A percentile compares a stretch with the other conserved stretches of the same genome.
phyloP scores from a whole-genome alignment of 2,797 vertebrate genomes.

The Anguilla megastoma region DNA sequence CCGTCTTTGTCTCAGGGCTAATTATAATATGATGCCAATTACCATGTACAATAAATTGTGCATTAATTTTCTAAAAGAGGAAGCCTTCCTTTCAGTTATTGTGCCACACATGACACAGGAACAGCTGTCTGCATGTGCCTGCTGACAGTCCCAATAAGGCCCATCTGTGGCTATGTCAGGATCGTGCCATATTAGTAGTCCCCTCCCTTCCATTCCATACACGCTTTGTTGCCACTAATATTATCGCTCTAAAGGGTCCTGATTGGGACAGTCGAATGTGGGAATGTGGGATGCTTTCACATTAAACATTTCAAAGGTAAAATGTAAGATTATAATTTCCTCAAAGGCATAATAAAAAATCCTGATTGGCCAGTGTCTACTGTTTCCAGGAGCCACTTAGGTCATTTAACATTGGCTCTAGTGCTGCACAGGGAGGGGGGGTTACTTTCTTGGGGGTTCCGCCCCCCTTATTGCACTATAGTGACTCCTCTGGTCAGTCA shows the following conservation, averaged over 20 bases:
- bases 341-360: background rate
- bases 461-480: background rate
- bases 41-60: slow-evolving; percentile 58
- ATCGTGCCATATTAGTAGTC: background rate
- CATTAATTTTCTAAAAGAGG: slow-evolving; percentile 62
- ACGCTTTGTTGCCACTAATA: background rate
- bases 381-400: background rate
- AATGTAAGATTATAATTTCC: background rate
- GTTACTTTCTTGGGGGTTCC: background rate
- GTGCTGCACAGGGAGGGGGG: background rate
- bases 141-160: slow-evolving; percentile 55
- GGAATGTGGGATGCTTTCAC: background rate
- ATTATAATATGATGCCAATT: slow-evolving; percentile 63
- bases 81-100: slow-evolving; percentile 46
- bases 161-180: background rate
- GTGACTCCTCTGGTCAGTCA: background rate
- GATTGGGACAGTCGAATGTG: background rate
- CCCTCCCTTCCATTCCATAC: background rate
- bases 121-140: slow-evolving; percentile 65
- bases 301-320: background rate
- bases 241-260: background rate
- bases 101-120: slow-evolving; percentile 39
- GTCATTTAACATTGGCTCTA: background rate
- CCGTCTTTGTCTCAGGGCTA: slow-evolving; percentile 49
- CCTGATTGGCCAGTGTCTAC: background rate